Percentiles rank a stretch among this genome's conserved stretches.
phyloP scores from a whole-genome alignment of 2,797 vertebrate species.

The Hippoglossus hippoglossus region DNA sequence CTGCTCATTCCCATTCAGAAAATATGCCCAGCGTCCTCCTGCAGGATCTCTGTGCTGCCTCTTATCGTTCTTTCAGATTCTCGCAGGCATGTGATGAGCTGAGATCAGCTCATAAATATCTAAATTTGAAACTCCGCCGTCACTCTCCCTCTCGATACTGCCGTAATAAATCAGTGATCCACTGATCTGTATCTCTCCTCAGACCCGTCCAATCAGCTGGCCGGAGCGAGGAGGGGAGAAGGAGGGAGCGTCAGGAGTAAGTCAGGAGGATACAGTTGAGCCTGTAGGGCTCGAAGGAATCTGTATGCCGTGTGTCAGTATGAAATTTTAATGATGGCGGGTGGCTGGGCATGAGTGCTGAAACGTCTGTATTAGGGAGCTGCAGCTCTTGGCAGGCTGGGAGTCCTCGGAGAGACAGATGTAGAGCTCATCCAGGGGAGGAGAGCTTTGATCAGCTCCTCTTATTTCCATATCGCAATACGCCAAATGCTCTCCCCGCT shows the following conservation, averaged over 20 bases:
- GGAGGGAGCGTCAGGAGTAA: slow-evolving; percentile 17
- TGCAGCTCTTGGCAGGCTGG: slow-evolving; percentile 67
- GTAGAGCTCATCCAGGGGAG: slow-evolving; percentile 73
- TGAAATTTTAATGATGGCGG: slow-evolving; percentile 79
- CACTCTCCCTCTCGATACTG: slow-evolving; percentile 28
- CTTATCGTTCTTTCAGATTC: slow-evolving; percentile 12
- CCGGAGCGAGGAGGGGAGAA: slow-evolving; percentile 9
- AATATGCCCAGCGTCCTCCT: not conserved
- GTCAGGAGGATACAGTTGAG: slow-evolving; percentile 57
- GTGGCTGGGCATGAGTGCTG: slow-evolving; percentile 67
- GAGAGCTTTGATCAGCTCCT: slow-evolving; percentile 81
- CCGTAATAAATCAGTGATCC: slow-evolving; percentile 56
- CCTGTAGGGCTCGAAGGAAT: slow-evolving; percentile 58
- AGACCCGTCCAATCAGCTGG: slow-evolving; percentile 42
- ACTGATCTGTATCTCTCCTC: slow-evolving; percentile 37
- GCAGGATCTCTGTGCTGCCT: slow-evolving; percentile 12
- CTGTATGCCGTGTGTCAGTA: slow-evolving; percentile 62
- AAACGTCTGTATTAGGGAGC: slow-evolving; percentile 78
- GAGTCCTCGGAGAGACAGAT: slow-evolving; percentile 77
- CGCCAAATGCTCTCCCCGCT: slow-evolving; percentile 60
- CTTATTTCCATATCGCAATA: slow-evolving; percentile 80
- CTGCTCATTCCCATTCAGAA: not conserved
- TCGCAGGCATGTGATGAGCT: not conserved
- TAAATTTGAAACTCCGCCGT: slow-evolving; percentile 21
- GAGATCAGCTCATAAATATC: slow-evolving; percentile 46